Evolutionary conservation across 2,888 invertebrate genomes (phyloP), one percentile per base, ranked within the genome.

Genomic region (Hymenopus coronatus): DNA sequence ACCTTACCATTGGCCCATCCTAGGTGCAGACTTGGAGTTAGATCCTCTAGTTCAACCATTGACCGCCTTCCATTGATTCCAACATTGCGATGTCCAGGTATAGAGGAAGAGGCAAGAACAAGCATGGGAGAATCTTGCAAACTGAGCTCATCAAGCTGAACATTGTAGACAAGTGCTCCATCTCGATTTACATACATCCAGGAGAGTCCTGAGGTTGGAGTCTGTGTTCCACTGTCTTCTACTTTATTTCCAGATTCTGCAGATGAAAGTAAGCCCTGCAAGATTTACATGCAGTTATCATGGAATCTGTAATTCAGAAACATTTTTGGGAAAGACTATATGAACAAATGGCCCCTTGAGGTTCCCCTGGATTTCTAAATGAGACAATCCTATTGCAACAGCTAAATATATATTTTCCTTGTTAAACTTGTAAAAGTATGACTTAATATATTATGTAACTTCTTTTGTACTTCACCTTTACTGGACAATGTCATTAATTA

Each of bases 121-220:
- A 91, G 88, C 82, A 90, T 88, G n/a, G 90, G 88, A 46, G 89
- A 88, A 12, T 89, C 89, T 7, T 89, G 87, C 9, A 54, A 84
- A 25, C 84, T 84, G 28, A 92, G 90, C 81, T 91, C 91, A 84
- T 92, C 91, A 92, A 95, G 94, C 93, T 95, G 95, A 89, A 97
- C 96, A 90, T 96, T 96, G 93, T 97, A 98, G 82, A 96, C 95
- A 89, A 98, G 94, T 0, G 96, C 96, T 8, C 97, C 97, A 89
- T 96, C 96, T 90, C 96, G 96, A 91, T 97, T 97, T 87, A 98
- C 94, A 91, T 96, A 97, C 88, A 97, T 94, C 96, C 97, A 96
- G 0, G 97, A 97, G 89, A 97, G 93, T 15, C 97, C 97, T 40
- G 93, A 92, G 1, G 93, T 92, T 15, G 89, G 40, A 15, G 89